A percentile compares a stretch with the other conserved stretches of the same genome.
These are phyloP conservation scores for Drosophila kokeensis DNA, from an alignment of 2,888 invertebrate species.

Conservation along the genomic window DNA sequence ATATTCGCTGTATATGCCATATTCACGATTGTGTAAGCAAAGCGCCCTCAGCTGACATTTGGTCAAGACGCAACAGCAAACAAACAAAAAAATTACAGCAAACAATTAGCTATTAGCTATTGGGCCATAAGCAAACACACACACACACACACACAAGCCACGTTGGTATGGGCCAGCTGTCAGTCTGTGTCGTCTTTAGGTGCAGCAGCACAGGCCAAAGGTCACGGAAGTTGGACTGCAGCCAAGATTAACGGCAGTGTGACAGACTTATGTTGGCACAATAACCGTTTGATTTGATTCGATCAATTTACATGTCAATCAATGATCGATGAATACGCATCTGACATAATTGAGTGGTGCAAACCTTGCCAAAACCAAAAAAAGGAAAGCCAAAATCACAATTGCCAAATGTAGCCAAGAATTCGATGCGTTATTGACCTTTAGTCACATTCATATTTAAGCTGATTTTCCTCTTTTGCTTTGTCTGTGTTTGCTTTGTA, in stretches of 20 bases:
- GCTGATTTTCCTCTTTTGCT: background rate
- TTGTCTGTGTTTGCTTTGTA: slow-evolving; percentile 34
- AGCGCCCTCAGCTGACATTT: slow-evolving; percentile 44
- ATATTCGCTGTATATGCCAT: background rate
- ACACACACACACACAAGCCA: slow-evolving; percentile 4
- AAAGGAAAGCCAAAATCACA: slow-evolving; percentile 15
- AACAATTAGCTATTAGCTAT: slow-evolving; percentile 59
- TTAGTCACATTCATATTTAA: slow-evolving; percentile 13
- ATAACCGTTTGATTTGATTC: slow-evolving; percentile 66
- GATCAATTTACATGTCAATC: slow-evolving; percentile 53
- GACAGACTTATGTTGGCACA: slow-evolving; percentile 57
- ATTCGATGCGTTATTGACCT: slow-evolving; percentile 58
- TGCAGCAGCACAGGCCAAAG: slow-evolving; percentile 50
- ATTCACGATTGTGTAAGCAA: slow-evolving; percentile 31
- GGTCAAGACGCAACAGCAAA: slow-evolving; percentile 24
- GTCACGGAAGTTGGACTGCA: slow-evolving; percentile 68
- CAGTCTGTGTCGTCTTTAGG: slow-evolving; percentile 2
- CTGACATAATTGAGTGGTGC: background rate
- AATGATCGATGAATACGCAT: slow-evolving; percentile 18
- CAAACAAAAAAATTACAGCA: background rate
- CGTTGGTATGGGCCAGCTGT: slow-evolving; percentile 7
- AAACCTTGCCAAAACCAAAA: slow-evolving; percentile 43
- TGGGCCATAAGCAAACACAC: slow-evolving; percentile 45
- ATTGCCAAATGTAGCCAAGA: slow-evolving; percentile 40
- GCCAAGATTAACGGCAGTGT: slow-evolving; percentile 56